Base-by-base conservation (phyloP, 2,888 invertebrate species). In the Callyntrura guangdongensis region DNA sequence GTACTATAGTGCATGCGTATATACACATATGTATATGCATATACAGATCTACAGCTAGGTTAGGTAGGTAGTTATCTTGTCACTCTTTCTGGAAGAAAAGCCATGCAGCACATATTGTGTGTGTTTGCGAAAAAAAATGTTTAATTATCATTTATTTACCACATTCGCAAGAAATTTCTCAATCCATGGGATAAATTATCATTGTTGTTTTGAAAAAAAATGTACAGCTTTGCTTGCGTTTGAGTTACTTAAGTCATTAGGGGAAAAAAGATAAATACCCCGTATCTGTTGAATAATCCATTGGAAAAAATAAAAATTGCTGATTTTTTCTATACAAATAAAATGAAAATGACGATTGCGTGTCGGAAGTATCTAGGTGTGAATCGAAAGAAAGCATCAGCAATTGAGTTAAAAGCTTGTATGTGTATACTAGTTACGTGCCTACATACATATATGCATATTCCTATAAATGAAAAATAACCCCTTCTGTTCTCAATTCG, bases 321-420 rank as follows among this genome's bases (percentile, higher is more conserved):
- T n/a, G 25, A 72, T 85, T 90, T 90, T 90, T 90, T 90, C 61
- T 8, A 8, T 69, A 49, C 25, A 64, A 64, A 77, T 56, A 83
- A 81, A 90, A 90, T 90, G 90, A 90, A 86, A 90, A 90, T 90
- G 90, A 90, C 90, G 85, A 85, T 90, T 90, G 90, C 90, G 90
- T 90, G 90, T 90, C 90, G 90, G 90, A 90, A 90, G 90, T 90
- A 81, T 90, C 56, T 90, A 90, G 86, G 90, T 90, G 90, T 90
- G 90, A 90, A 90, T 86, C 79, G 61, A 90, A 90, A 90, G 90
- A 90, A 90, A 90, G 90, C 86, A 90, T 90, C 17, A 82, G 59
- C 90, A 82, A 90, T 85, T 89, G 84, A 47, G 20, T 47, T 84
- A 12, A 72, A 82, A 59, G 83, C 47, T 74, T 25, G 27, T 77